Evolutionary conservation across 2,113 vertebrate genomes (phyloP).

Genomic region (Embiotoca jacksoni): DNA sequence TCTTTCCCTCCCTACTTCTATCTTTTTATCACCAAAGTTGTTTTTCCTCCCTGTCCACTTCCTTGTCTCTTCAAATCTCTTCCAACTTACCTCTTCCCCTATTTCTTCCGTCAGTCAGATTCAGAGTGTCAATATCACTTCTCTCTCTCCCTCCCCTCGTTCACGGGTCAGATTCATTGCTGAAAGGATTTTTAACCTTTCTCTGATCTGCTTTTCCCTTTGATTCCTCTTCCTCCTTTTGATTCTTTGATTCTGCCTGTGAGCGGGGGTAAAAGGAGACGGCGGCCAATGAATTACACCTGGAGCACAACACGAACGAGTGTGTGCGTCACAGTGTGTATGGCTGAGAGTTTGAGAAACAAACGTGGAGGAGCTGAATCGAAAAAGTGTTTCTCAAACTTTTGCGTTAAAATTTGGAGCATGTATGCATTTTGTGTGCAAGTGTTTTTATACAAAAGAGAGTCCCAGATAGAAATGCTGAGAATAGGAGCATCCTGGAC

Average conservation of each 20-base stretch:
- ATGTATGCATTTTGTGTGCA: background rate
- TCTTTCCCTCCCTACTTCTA: too few species aligned
- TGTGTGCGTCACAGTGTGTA: background rate
- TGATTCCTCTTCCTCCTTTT: slow-evolving; percentile 25
- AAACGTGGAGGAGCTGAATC: background rate
- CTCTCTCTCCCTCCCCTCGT: background rate
- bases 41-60: background rate
- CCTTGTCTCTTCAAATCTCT: background rate
- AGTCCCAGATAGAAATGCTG: background rate
- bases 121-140: background rate
- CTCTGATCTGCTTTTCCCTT: slow-evolving; percentile 43
- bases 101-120: background rate
- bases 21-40: too few species aligned
- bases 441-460: background rate
- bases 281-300: slow-evolving; percentile 9
- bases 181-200: slow-evolving; percentile 50
- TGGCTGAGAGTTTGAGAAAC: background rate
- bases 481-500: background rate
- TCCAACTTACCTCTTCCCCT: background rate
- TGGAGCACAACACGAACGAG: background rate
- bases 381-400: background rate
- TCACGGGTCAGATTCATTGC: slow-evolving; percentile 11
- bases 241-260: slow-evolving; percentile 21
- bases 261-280: slow-evolving; percentile 3
- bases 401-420: background rate